These are phyloP conservation scores for Allolobophora icterica DNA, from an alignment of 2,888 invertebrate genomes.

Conservation along the genomic window DNA sequence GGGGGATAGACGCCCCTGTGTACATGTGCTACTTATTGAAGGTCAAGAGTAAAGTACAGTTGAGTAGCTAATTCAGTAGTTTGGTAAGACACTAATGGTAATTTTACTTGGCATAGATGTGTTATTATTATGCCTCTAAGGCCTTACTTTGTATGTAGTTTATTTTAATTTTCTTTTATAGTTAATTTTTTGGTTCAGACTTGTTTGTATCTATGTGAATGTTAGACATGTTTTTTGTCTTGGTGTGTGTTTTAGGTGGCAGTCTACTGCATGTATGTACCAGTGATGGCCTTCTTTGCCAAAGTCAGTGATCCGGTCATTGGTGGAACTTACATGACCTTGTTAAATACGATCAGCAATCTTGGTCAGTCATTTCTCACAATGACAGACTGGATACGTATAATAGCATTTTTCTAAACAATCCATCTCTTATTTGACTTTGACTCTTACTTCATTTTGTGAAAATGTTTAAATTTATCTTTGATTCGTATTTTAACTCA, in stretches of 20 bases:
- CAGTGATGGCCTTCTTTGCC: slow-evolving; percentile 96
- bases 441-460: background rate
- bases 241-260: slow-evolving; percentile 73
- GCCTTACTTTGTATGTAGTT: background rate
- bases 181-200: slow-evolving; percentile 28
- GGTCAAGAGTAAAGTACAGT: too few species aligned
- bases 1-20: too few species aligned
- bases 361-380: slow-evolving; percentile 72
- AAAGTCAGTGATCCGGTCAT: slow-evolving; percentile 93
- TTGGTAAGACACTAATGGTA: too few species aligned
- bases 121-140: background rate
- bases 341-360: slow-evolving; percentile 92
- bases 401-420: background rate
- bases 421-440: background rate
- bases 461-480: background rate
- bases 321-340: slow-evolving; percentile 98
- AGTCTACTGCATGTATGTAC: slow-evolving; percentile 94
- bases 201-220: background rate
- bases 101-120: background rate
- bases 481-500: background rate
- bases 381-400: background rate
- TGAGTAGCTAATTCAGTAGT: background rate
- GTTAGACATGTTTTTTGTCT: background rate
- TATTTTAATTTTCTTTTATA: slow-evolving; percentile 2
- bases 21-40: background rate